Evolutionary conservation across 2,888 invertebrate genomes (phyloP).

Genomic region (Drosophila conformis): DNA sequence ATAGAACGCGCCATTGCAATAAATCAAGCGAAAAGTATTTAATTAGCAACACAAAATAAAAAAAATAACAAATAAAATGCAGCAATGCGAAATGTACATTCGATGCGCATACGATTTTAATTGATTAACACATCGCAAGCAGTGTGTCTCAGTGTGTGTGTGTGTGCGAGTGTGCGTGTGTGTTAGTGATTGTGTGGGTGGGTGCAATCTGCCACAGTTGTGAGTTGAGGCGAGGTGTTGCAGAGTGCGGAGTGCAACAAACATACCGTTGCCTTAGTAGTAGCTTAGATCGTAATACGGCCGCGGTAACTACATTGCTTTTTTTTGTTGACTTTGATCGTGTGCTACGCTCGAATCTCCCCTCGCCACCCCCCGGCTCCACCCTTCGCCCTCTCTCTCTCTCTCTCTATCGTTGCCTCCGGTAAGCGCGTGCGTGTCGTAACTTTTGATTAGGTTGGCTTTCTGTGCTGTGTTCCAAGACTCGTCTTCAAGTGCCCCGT

Average conservation of each 20-base stretch:
- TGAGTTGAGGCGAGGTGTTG: slow-evolving; percentile 3
- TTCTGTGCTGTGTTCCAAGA: slow-evolving; percentile 37
- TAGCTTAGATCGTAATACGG: slow-evolving; percentile 37
- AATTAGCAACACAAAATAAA: slow-evolving; percentile 35
- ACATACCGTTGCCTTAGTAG: slow-evolving; percentile 39
- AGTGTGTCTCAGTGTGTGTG: slow-evolving; percentile 13
- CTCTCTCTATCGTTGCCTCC: slow-evolving; percentile 1
- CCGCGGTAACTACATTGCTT: slow-evolving; percentile 64
- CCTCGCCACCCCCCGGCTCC: background rate
- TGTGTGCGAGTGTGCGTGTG: slow-evolving; percentile 33
- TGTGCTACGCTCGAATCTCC: slow-evolving; percentile 36
- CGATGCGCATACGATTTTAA: slow-evolving; percentile 53
- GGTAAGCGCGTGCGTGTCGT: slow-evolving; percentile 76
- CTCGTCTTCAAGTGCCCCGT: slow-evolving; percentile 47
- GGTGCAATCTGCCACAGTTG: slow-evolving; percentile 13
- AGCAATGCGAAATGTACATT: slow-evolving; percentile 54
- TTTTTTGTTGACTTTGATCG: slow-evolving; percentile 67
- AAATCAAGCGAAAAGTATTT: slow-evolving; percentile 53
- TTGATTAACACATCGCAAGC: slow-evolving; percentile 69
- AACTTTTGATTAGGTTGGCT: slow-evolving; percentile 75
- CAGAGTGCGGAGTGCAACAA: slow-evolving; percentile 22
- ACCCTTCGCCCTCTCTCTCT: background rate
- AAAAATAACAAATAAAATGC: slow-evolving; percentile 35
- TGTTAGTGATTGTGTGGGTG: slow-evolving; percentile 11
- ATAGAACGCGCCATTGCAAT: slow-evolving; percentile 34